These are phyloP conservation scores for Latrodectus geometricus DNA, from an alignment of 1,140 invertebrate species.

Conservation along the genomic window DNA sequence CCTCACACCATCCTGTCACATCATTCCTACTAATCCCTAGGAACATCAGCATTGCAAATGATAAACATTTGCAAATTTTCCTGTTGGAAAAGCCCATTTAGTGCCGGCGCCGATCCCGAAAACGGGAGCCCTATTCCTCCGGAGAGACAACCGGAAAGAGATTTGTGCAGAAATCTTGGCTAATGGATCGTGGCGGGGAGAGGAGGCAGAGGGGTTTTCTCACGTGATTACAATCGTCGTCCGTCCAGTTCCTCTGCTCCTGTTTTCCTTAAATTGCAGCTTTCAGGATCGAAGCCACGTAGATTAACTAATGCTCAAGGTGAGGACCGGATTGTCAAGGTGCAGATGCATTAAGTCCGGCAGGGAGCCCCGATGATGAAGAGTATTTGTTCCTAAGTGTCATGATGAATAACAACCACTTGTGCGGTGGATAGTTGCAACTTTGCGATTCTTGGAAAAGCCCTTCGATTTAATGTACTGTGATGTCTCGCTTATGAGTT, in stretches of 20 bases:
- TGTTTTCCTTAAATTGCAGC: neutral
- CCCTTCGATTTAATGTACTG: too few species aligned
- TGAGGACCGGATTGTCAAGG: neutral
- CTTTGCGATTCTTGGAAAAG: too few species aligned
- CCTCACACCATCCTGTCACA: too few species aligned
- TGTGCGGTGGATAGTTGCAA: too few species aligned
- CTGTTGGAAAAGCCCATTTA: neutral
- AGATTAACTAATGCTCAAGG: neutral
- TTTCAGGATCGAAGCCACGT: neutral
- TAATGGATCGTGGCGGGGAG: neutral
- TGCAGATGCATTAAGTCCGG: neutral
- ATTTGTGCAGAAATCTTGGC: neutral
- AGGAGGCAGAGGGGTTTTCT: neutral
- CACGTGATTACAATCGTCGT: neutral
- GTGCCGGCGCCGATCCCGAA: too few species aligned
- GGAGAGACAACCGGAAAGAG: neutral
- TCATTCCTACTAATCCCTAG: neutral
- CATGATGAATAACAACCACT: too few species aligned
- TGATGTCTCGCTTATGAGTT: too few species aligned
- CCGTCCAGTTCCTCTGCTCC: neutral
- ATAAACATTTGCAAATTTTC: conserved; percentile 2
- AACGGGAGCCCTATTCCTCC: neutral
- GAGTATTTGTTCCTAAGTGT: too few species aligned
- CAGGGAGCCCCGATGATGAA: too few species aligned
- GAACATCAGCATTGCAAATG: neutral